Base-by-base conservation (phyloP, 1,140 invertebrate species). In the Tetranychus urticae region DNA sequence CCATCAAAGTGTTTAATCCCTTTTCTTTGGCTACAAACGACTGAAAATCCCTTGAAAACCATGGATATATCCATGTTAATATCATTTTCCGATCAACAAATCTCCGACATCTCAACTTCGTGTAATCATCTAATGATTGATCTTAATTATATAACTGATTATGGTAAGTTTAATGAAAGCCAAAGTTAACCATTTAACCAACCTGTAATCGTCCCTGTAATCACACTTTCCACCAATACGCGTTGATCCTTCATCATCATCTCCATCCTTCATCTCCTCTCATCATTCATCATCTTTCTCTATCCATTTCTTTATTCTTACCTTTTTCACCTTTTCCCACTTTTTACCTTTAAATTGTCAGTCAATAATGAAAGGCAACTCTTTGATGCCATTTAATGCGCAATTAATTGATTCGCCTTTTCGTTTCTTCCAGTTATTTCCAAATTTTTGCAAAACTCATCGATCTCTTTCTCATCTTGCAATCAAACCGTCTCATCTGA, bases 331-430 rank as follows among this genome's bases (percentile, higher is more conserved):
- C 2, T n/a, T 47, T 14, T 47, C 46, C 23, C 13, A 14, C 7
- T n/a, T 23, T 45, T 13, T 23, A 64, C 12, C 23, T 13, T 10
- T 3, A 42, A 8, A 62, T 67, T 50, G 36, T 31, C 1, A 60
- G 63, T 39, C 57, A 66, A 59, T 68, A 68, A 48, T 68, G 67
- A 45, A 12, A 65, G 8, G 63, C 62, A 13, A 61, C 54, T 23
- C 48, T 68, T 34, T 23, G 63, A 35, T 46, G 63, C n/a, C 59
- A 64, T 67, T 60, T 63, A 61, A 33, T 14, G 14, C 14, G 48
- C 5, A 52, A 52, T 10, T 42, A 10, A 42, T 42, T 42, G 0
- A 42, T 50, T 5, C 48, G 8, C 31, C 6, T 23, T 4, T 31
- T 52, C 23, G n/a, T 31, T 23, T 52, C 50, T 50, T 50, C 23